Base-by-base conservation (phyloP, 1,140 invertebrate species). In the Archivesica marissinica region DNA sequence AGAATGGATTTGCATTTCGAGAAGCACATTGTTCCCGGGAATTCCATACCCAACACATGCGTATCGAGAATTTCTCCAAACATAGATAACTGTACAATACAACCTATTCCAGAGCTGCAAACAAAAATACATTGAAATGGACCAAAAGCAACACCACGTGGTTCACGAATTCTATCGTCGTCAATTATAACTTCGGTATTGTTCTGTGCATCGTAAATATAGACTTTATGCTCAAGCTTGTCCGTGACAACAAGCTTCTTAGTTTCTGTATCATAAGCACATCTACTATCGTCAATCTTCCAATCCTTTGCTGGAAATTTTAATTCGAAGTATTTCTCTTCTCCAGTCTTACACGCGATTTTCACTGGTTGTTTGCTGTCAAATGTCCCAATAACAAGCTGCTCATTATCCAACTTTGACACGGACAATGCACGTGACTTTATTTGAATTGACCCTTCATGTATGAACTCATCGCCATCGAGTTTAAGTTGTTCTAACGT, bases 201-300 rank as follows among this genome's bases (percentile, higher is more conserved):
- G 28, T 33, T 72, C 33, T 25, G 13, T 50, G 44, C 50, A 30
- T 72, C 68, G 20, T 72, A 72, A 9, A 72, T 72, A 25, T 72
- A 72, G n/a, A 72, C 68, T 17, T 28, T 28, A 30, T 72, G n/a
- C 0, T 72, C 68, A 33, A 15, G 50, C 35, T 44, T 72, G 25
- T 72, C 68, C 11, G 68, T 47, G 0, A 72, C 25, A 0, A 50
- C 44, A 30, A 72, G 68, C 13, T 47, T 20, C 0, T 72, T 44
- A 7, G 25, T 33, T n/a, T 72, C 15, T 47, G 2, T 33, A 30
- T 72, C 41, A 72, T 50, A 72, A 15, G 41, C 44, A 33, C 68
- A 72, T 20, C 68, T 72, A 25, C 68, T 72, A 15, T 41, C 39
- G 25, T 72, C 44, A 72, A 72, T 72, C 33, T 72, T 72, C 68